Percentiles rank a stretch among this genome's conserved stretches.
Conservation (phyloP, 1,140 invertebrate species). For the Bicyclus anynana region DNA sequence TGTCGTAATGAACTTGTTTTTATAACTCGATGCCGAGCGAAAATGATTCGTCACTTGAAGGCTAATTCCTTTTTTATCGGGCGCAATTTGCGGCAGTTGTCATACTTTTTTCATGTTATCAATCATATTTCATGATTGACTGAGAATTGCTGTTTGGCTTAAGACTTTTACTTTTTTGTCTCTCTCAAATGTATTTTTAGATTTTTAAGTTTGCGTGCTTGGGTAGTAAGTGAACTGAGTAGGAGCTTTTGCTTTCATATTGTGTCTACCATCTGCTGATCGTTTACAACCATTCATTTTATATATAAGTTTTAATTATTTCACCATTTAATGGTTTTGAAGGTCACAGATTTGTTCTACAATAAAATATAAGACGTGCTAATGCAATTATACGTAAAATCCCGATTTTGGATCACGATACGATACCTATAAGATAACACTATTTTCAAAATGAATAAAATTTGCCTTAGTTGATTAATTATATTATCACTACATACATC, state of each 20-base stretch:
- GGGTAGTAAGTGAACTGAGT: neutral
- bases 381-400: no score
- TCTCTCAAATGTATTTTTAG: neutral
- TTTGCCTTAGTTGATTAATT: no score
- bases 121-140: constrained; percentile 2
- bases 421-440: no score
- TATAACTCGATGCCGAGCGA: constrained; percentile 18
- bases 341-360: no score
- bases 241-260: neutral
- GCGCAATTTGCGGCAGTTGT: constrained; percentile 4
- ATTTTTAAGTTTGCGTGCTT: neutral
- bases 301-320: no score
- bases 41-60: constrained; percentile 11
- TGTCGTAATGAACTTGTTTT: constrained; percentile 40
- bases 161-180: neutral
- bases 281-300: no score
- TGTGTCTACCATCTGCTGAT: neutral
- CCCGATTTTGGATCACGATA: no score
- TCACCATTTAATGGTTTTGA: no score
- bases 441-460: no score
- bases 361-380: no score
- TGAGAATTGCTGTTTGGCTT: neutral
- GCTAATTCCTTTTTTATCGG: constrained; percentile 11
- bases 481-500: no score
- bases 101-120: neutral